These are phyloP conservation scores for Tetranychus truncatus DNA, from an alignment of 2,888 invertebrate species.

Conservation along the genomic window DNA sequence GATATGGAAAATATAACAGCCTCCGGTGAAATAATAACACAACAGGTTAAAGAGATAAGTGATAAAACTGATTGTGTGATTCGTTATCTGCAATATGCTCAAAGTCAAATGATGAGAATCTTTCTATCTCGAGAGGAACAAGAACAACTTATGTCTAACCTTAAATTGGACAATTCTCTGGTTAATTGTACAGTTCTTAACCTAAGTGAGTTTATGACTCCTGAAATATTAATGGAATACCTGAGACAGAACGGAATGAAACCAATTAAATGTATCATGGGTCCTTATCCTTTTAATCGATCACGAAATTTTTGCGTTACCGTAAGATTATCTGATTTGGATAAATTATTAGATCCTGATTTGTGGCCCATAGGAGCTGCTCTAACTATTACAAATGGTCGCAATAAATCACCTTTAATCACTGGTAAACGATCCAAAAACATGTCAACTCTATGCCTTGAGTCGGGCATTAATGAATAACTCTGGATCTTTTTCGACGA, in stretches of 20 bases:
- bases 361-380: slow-evolving; percentile 9
- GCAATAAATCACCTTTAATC: not conserved
- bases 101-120: slow-evolving; percentile 6
- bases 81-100: slow-evolving; percentile 9
- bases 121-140: slow-evolving; percentile 1
- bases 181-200: slow-evolving; percentile 7
- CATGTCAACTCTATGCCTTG: not conserved
- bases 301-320: not conserved
- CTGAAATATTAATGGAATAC: slow-evolving; percentile 8
- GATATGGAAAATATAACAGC: slow-evolving; percentile 1
- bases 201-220: slow-evolving; percentile 9
- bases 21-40: not conserved
- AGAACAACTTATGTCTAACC: not conserved
- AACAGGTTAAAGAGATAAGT: slow-evolving; percentile 2
- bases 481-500: not conserved
- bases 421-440: not conserved
- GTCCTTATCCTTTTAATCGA: not conserved
- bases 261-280: not conserved
- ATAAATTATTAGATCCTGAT: slow-evolving; percentile 5
- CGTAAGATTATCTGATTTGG: slow-evolving; percentile 2
- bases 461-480: not conserved
- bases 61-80: not conserved
- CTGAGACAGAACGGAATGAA: slow-evolving; percentile 8
- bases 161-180: not conserved
- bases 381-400: not conserved